Percentiles rank a stretch among this genome's conserved stretches.
Evolutionary conservation across 2,888 invertebrate genomes (phyloP).

Genomic region (Platynereis dumerilii): DNA sequence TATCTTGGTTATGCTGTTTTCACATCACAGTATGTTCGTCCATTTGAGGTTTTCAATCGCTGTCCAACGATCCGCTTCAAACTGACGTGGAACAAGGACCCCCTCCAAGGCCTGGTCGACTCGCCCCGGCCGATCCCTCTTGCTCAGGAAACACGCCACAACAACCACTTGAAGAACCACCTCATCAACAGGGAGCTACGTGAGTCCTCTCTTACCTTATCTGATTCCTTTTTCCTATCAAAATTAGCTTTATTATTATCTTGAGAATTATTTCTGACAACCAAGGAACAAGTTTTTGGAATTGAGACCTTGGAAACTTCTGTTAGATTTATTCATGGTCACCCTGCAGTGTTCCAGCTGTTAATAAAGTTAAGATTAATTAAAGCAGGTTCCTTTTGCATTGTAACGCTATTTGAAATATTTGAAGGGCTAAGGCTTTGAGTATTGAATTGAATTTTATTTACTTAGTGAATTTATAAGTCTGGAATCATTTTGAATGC

Average conservation of each 20-base stretch:
- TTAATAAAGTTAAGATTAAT: no score
- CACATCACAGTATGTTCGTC: constrained; percentile 48
- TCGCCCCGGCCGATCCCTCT: constrained; percentile 6
- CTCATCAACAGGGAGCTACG: constrained; percentile 7
- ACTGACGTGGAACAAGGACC: constrained; percentile 73
- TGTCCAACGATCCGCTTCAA: constrained; percentile 85
- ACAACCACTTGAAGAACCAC: constrained; percentile 24
- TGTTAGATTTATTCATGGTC: no score
- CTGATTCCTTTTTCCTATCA: background rate
- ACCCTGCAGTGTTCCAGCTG: no score
- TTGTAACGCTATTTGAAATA: no score
- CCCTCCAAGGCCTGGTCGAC: constrained; percentile 20
- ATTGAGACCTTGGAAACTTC: no score
- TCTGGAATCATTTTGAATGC: no score
- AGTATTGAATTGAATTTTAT: no score
- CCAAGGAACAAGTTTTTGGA: background rate
- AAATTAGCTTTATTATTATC: background rate
- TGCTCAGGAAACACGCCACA: constrained; percentile 11
- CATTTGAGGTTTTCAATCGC: constrained; percentile 78
- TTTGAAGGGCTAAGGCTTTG: no score
- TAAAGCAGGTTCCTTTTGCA: no score
- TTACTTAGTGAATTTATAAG: no score
- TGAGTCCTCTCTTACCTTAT: constrained; percentile 10
- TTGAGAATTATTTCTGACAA: background rate
- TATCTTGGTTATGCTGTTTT: no score